These are phyloP conservation scores for Scaptodrosophila lebanonensis DNA, from an alignment of 1,140 invertebrate species.

Conservation along the genomic window DNA sequence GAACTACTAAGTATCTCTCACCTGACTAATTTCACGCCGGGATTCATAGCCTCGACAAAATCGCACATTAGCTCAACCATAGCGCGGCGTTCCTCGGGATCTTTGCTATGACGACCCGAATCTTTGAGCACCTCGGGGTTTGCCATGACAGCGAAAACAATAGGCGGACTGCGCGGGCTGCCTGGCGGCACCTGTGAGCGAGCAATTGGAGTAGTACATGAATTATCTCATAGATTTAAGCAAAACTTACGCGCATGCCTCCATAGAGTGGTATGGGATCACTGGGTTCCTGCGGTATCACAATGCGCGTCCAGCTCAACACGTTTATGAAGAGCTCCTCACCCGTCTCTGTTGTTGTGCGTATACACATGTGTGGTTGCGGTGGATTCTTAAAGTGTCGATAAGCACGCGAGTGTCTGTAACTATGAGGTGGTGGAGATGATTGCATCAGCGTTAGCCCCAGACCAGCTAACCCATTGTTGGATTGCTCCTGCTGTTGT, in stretches of 20 bases:
- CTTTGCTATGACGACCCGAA: conserved; percentile 82
- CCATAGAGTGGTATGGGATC: conserved; percentile 83
- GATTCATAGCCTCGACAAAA: conserved; percentile 85
- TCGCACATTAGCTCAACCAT: conserved; percentile 83
- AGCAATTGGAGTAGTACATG: too few species aligned
- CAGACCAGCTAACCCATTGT: conserved; percentile 33
- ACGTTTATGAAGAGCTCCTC: conserved; percentile 83
- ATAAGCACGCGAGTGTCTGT: conserved; percentile 79
- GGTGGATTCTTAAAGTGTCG: conserved; percentile 84
- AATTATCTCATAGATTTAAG: background rate
- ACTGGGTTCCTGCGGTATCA: conserved; percentile 81
- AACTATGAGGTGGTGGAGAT: conserved; percentile 72
- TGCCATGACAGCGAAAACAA: conserved; percentile 85
- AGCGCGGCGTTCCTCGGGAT: conserved; percentile 81
- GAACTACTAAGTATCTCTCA: too few species aligned
- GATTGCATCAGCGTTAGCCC: conserved; percentile 64
- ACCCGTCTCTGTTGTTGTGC: conserved; percentile 80
- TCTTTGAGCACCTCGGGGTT: conserved; percentile 83
- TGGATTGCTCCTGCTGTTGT: conserved; percentile 36
- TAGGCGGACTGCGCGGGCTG: conserved; percentile 80
- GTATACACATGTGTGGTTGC: conserved; percentile 86
- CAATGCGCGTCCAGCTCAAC: conserved; percentile 84
- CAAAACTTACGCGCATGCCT: conserved; percentile 81
- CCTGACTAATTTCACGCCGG: conserved; percentile 79
- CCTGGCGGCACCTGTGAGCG: conserved; percentile 78